Percentiles rank a stretch among this genome's conserved stretches.
phyloP scores from a whole-genome alignment of 2,888 invertebrate species.

The Pachydiplax longipennis region DNA sequence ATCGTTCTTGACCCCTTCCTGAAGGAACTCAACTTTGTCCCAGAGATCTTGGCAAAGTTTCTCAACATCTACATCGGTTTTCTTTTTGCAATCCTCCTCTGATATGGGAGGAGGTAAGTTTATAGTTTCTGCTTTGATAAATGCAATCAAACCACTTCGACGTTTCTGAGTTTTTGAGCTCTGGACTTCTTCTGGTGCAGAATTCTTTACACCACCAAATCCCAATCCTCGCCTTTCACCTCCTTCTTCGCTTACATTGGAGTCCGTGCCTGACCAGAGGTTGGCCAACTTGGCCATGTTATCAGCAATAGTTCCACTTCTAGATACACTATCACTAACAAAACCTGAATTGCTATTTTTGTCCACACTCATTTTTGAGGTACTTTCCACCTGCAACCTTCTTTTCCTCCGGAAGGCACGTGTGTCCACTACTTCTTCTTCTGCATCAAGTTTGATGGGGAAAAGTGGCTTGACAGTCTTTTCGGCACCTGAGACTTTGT shows the following conservation, averaged over 20 bases:
- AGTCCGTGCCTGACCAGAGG: conserved; percentile 50
- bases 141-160: conserved; percentile 61
- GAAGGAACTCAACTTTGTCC: conserved; percentile 67
- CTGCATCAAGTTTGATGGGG: conserved; percentile 11
- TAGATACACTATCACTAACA: conserved; percentile 59
- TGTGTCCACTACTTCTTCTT: conserved; percentile 17
- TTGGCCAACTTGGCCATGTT: conserved; percentile 47
- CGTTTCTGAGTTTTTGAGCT: conserved; percentile 49
- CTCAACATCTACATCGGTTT: conserved; percentile 46
- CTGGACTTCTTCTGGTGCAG: neutral
- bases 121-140: conserved; percentile 65
- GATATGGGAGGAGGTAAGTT: conserved; percentile 51
- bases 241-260: conserved; percentile 47
- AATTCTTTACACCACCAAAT: neutral
- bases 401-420: conserved; percentile 36
- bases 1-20: conserved; percentile 63
- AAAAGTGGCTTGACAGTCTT: neutral
- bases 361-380: neutral
- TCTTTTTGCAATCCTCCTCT: conserved; percentile 28
- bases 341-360: conserved; percentile 56
- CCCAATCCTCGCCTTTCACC: conserved; percentile 52
- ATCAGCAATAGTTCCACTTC: conserved; percentile 63
- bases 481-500: conserved; percentile 42
- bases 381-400: conserved; percentile 29
- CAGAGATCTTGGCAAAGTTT: conserved; percentile 54